A percentile compares a stretch with the other conserved stretches of the same genome.
phyloP scores from a whole-genome alignment of 1,140 invertebrate genomes.

The Drosophila repletoides region DNA sequence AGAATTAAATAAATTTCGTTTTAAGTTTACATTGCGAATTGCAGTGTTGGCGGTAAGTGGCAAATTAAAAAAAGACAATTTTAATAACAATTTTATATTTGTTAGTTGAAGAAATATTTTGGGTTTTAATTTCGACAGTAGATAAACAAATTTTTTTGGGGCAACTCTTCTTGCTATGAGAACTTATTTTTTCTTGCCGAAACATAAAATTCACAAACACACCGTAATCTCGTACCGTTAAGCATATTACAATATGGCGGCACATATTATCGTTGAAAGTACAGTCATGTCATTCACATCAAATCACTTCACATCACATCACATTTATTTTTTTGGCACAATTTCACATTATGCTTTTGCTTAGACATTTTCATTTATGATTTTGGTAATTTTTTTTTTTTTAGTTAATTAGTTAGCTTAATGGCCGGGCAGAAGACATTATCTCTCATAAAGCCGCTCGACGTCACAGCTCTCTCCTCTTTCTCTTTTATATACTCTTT shows the following conservation, averaged over 20 bases:
- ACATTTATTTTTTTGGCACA: conserved; percentile 39
- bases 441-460: conserved; percentile 32
- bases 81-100: conserved; percentile 19
- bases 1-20: conserved; percentile 27
- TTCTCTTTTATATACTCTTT: conserved; percentile 28
- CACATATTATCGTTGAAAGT: no score
- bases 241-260: no score
- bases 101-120: conserved; percentile 16
- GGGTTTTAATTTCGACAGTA: conserved; percentile 22
- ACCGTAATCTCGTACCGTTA: no score
- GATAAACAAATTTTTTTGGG: conserved; percentile 33
- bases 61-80: conserved; percentile 41
- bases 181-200: conserved; percentile 55
- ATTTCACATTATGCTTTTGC: conserved; percentile 55
- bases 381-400: conserved; percentile 41
- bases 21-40: conserved; percentile 77
- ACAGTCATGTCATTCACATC: conserved; percentile 56
- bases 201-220: conserved; percentile 25
- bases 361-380: conserved; percentile 44
- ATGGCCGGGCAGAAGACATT: conserved; percentile 55
- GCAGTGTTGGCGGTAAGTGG: conserved; percentile 77
- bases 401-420: conserved; percentile 49
- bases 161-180: conserved; percentile 64
- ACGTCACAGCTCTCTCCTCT: conserved; percentile 34
- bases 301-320: conserved; percentile 6